Evolutionary conservation across 2,888 invertebrate genomes (phyloP), one percentile per base, ranked within the genome.

Genomic region (Andrena haemorrhoa): DNA sequence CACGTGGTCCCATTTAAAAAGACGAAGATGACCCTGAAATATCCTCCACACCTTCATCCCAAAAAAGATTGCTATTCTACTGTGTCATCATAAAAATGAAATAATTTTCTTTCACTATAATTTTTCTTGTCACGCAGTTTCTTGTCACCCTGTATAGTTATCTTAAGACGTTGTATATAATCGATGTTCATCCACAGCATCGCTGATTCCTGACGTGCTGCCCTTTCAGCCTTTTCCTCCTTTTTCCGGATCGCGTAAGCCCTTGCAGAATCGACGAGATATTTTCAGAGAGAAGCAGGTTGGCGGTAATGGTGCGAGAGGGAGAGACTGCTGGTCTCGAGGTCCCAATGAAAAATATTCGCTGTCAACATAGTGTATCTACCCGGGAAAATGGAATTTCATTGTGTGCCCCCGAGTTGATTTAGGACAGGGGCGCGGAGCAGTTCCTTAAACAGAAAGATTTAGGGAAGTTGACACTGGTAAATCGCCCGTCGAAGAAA

Each of bases 311-410:
- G 41, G 41, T 41, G 41, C 41, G 26, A 33, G 69, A 20, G n/a
- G 35, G n/a, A 29, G 35, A 47, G 7, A 16, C 10, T 7, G 29
- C 41, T 12, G 16, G 20, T 16, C 29, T 7, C 7, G 20, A 51
- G 12, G 74, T 31, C 23, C 23, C 56, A 29, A 56, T 49, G 68
- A 78, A 79, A 76, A 76, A 76, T 68, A 63, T 61, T 47, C 68
- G 6, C 61, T 47, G 31, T 35, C 35, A 20, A 26, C 31, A 5
- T 8, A 35, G 10, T 56, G 47, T 66, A 61, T 77, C 51, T 56
- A 72, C 26, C 56, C 8, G 56, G 26, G 61, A 47, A 73, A 79
- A 81, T 81, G 81, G 81, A 78, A 69, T 68, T 79, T 79, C 64
- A 65, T 69, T 73, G 56, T 73, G 65, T 31, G 20, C n/a, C 10